phyloP scores from a whole-genome alignment of 2,888 invertebrate species.

The Incurvaria masculella region DNA sequence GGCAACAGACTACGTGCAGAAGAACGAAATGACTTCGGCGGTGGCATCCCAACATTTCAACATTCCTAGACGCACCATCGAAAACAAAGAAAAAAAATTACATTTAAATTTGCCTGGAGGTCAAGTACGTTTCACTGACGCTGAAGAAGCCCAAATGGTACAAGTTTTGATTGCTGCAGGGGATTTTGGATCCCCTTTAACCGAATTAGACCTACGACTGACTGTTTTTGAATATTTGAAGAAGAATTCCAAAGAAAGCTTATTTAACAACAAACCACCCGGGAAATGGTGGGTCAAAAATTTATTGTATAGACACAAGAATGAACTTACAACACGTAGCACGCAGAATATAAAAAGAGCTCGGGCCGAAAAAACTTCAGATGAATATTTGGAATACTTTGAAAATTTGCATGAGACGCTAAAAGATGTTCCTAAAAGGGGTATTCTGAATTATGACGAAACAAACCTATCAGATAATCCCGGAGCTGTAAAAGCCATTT shows the following conservation, averaged over 20 bases:
- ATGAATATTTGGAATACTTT: constrained; percentile 4
- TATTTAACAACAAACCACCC: neutral
- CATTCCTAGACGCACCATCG: neutral
- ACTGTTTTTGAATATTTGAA: neutral
- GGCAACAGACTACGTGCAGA: neutral
- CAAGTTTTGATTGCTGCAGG: neutral
- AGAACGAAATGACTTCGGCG: neutral
- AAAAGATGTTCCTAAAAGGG: constrained; percentile 5
- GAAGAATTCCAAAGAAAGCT: neutral
- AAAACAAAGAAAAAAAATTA: neutral
- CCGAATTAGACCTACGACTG: neutral
- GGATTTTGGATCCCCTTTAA: neutral
- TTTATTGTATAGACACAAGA: constrained; percentile 6
- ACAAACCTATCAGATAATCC: constrained; percentile 16
- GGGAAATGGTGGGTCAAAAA: constrained; percentile 1
- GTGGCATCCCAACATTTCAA: neutral
- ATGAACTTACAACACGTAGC: constrained; percentile 2
- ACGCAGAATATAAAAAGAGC: constrained; percentile 11
- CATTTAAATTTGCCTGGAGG: neutral
- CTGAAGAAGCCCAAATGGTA: neutral
- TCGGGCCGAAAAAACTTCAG: constrained; percentile 9
- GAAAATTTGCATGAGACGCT: constrained; percentile 7
- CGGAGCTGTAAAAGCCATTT: constrained; percentile 13
- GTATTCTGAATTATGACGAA: constrained; percentile 17
- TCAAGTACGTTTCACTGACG: neutral